Evolutionary conservation across 2,797 vertebrate genomes (phyloP).

Genomic region (Hippopotamyrus pictus): DNA sequence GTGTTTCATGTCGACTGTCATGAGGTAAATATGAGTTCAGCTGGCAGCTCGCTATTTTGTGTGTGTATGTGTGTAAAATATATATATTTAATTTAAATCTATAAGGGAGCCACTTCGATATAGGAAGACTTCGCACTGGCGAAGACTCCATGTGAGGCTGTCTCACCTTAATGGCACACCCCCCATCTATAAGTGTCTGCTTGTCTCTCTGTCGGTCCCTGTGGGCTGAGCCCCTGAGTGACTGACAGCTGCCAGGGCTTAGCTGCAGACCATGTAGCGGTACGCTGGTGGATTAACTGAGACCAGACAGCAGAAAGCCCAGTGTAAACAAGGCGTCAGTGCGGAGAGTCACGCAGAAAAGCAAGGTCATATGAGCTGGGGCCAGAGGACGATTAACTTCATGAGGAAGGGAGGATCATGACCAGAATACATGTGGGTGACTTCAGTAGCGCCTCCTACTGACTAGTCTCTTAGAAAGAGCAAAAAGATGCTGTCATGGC

Average conservation of each 20-base stretch:
- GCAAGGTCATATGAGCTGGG: background rate
- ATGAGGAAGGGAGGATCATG: background rate
- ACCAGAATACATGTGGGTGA: background rate
- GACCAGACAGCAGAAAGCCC: background rate
- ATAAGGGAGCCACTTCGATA: background rate
- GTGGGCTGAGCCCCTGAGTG: background rate
- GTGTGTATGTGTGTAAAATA: background rate
- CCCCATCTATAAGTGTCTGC: background rate
- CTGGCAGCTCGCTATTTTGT: background rate
- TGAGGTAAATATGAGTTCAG: background rate
- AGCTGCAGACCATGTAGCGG: background rate
- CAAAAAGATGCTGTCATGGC: background rate
- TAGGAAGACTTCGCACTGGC: background rate
- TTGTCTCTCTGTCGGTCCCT: background rate
- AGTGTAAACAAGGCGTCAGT: background rate
- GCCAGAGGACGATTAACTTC: background rate
- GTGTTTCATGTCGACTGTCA: background rate
- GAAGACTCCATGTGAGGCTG: background rate
- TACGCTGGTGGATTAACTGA: background rate
- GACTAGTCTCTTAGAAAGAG: background rate
- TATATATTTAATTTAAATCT: background rate
- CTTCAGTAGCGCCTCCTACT: background rate
- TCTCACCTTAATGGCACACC: background rate
- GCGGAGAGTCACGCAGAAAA: background rate
- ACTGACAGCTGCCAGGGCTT: constrained; percentile 1